Evolutionary conservation across 2,113 vertebrate genomes (phyloP), one percentile per base, ranked within the genome.

Genomic region (Chamaea fasciata): DNA sequence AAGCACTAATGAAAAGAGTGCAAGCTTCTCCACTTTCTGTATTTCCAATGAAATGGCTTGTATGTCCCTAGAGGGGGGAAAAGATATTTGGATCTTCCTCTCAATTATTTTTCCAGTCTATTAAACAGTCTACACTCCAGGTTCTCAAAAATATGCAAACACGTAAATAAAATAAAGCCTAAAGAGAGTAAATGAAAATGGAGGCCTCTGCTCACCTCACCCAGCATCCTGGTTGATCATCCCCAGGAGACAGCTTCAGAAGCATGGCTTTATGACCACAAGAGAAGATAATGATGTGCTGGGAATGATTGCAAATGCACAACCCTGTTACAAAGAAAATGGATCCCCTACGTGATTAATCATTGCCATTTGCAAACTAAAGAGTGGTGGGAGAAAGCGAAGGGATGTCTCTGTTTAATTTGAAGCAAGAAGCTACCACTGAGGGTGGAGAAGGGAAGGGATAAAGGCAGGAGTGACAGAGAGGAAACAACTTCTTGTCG

Each of bases 71-170:
- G 74, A 90, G 83, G 23, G 57, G 35, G 13, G 16, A 41, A 64
- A 95, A 75, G 81, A 74, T 64, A 86, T 74, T 64, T 90, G 86
- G 59, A 62, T 91, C 79, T 94, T 73, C 70, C 83, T 90, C 70
- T 96, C 97, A 94, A 92, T 97, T 96, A 97, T 95, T 97, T 98
- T 96, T 96, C 87, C 75, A 94, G 89, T 87, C 94, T 90, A 93
- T 97, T 97, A 96, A 96, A 96, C 84, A 77, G 74, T 87, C 90
- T 88, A 78, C 86, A 74, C 23, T 74, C 68, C 37, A 42, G 21
- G 77, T 96, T 94, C 55, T 96, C 59, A 56, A 71, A 94, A 86
- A 87, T 49, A 64, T 41, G 77, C 82, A 90, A 91, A 90, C 68
- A 57, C 18, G 67, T 81, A 83, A 92, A 92, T 81, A 82, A 91